Evolutionary conservation across 35 echinoderm and acorn worm genomes (phyloP).

Genomic region (Acanthaster planci): DNA sequence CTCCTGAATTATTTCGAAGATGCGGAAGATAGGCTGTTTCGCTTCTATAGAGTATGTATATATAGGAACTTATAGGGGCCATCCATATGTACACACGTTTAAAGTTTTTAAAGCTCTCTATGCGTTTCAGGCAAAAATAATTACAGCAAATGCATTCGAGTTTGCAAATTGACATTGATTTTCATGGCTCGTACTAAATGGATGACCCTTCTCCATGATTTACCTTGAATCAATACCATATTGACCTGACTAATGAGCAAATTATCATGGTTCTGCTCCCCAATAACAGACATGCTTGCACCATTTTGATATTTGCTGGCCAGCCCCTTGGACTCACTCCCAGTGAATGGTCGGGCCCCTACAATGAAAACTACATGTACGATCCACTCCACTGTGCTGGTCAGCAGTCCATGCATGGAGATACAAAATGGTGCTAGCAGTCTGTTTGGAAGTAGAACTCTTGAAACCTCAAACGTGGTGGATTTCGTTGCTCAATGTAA

Average conservation of each 20-base stretch:
- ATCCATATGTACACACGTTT: conserved; percentile 16
- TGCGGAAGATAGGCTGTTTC: conserved; percentile 6
- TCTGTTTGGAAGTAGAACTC: conserved; percentile 5
- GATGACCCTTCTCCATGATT: conserved; percentile 22
- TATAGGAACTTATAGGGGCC: conserved; percentile 12
- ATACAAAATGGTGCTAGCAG: conserved; percentile 3
- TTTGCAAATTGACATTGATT: not conserved
- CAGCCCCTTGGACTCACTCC: not conserved
- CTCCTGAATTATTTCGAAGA: conserved; percentile 15
- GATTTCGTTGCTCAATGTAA: conserved; percentile 11
- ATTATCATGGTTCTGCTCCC: conserved; percentile 24
- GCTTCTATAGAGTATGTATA: conserved; percentile 20
- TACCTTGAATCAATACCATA: not conserved
- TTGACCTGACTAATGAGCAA: conserved; percentile 1
- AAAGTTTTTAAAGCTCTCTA: not conserved
- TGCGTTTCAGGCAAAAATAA: conserved; percentile 8
- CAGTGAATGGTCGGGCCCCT: conserved; percentile 8
- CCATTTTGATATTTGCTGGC: conserved; percentile 12
- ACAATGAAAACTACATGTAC: conserved; percentile 1
- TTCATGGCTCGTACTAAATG: conserved; percentile 6
- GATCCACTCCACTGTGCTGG: conserved; percentile 16
- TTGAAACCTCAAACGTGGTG: not conserved
- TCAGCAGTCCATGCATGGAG: not conserved
- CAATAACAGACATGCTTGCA: conserved; percentile 20
- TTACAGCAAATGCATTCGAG: conserved; percentile 11